A percentile compares a stretch with the other conserved stretches of the same genome.
phyloP scores from a whole-genome alignment of 2,888 invertebrate species.

The Lepeophtheirus nordmannii region DNA sequence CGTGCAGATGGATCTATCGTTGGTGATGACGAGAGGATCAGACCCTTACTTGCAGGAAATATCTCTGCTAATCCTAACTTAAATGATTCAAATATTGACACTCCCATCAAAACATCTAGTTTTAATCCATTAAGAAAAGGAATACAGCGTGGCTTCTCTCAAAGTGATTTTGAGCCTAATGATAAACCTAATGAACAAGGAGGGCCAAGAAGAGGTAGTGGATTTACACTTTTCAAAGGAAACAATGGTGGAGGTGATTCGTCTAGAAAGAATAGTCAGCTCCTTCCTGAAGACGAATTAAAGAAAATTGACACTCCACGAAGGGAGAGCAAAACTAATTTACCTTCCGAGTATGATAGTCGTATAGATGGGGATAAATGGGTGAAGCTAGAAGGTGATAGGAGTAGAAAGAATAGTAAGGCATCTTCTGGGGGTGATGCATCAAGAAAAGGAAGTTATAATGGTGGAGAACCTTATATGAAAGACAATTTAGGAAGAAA shows the following conservation, averaged over 20 bases:
- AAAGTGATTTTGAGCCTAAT: background rate
- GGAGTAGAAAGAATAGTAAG: background rate
- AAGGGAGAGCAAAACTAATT: background rate
- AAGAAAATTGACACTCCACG: constrained; percentile 2
- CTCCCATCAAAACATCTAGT: background rate
- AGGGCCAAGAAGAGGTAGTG: background rate
- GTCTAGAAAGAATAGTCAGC: background rate
- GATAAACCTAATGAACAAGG: background rate
- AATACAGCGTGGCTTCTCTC: background rate
- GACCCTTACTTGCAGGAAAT: background rate
- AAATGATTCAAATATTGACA: background rate
- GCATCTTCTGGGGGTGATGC: background rate
- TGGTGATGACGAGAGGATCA: background rate
- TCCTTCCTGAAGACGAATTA: background rate
- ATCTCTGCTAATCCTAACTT: background rate
- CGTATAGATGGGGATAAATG: background rate
- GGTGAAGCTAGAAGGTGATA: background rate
- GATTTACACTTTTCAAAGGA: background rate
- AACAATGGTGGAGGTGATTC: background rate
- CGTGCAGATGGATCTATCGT: constrained; percentile 3
- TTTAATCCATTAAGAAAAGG: background rate
- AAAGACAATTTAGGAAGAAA: background rate
- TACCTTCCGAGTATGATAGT: background rate
- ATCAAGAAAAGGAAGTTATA: background rate
- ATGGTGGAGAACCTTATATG: background rate